These are phyloP conservation scores for Microcaecilia unicolor DNA, from an alignment of 2,797 vertebrate genomes.

Conservation along the genomic window DNA sequence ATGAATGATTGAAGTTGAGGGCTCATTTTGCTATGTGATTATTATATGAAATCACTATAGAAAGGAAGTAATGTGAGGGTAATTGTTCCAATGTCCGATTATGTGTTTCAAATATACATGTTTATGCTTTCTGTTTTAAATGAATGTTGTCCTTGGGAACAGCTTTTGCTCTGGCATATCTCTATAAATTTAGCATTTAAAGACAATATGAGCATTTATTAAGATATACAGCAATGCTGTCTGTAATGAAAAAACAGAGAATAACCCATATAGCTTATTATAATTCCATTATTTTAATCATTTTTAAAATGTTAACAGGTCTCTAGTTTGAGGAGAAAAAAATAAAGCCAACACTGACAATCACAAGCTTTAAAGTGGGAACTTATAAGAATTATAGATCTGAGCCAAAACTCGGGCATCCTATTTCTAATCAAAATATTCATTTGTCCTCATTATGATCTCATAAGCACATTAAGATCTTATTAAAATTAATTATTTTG, in stretches of 20 bases:
- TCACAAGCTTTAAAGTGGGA: slow-evolving; percentile 71
- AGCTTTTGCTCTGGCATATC: no score
- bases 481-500: slow-evolving; percentile 80
- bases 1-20: no score
- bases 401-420: slow-evolving; percentile 73
- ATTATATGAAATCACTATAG: slow-evolving; percentile 33
- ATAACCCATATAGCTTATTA: no score
- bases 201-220: slow-evolving; percentile 35
- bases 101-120: slow-evolving; percentile 32
- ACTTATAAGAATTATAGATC: slow-evolving; percentile 71
- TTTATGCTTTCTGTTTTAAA: slow-evolving; percentile 40
- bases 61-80: slow-evolving; percentile 29
- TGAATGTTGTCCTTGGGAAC: slow-evolving; percentile 26
- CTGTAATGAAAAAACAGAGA: no score
- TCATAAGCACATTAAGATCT: slow-evolving; percentile 79
- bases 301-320: slow-evolving; percentile 68
- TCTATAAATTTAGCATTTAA: slow-evolving; percentile 28
- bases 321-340: slow-evolving; percentile 69
- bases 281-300: slow-evolving; percentile 60
- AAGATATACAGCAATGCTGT: no score
- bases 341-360: slow-evolving; percentile 65
- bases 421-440: slow-evolving; percentile 78
- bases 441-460: slow-evolving; percentile 79
- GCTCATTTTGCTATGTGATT: no score
- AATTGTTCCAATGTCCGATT: slow-evolving; percentile 33